Evolutionary conservation across 2,113 vertebrate species (phyloP), one percentile per base, ranked within the genome.

Genomic region (Chiloscyllium plagiosum): DNA sequence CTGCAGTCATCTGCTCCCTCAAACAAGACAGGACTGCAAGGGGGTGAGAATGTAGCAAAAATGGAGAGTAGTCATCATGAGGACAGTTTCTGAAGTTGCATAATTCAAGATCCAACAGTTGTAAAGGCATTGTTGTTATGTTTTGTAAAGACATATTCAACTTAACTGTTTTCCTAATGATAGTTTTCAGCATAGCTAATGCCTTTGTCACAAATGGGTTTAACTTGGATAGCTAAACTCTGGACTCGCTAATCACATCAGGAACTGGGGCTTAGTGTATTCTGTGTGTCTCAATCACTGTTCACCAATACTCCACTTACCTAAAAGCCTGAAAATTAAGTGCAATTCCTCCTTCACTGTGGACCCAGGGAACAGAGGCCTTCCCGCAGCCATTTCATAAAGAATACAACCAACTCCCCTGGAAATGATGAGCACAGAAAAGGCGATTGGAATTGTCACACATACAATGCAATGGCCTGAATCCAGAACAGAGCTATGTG

Each of bases 391-490:
- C 99, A 99, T 99, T 97, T 99, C 99, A 80, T 98, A 99, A 96
- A 98, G 97, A 96, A 99, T 99, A 95, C 99, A 99, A 89, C 99
- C 99, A 33, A 99, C 98, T 0, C 99, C 99, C 99, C 99, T 99
- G 96, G 37, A 69, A 93, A 93, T 19, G 66, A 20, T 22, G 61
- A 92, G 87, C 29, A 92, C 4, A 66, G 93, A 68, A 94, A 47
- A 70, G 20, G 66, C 3, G 5, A 66, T 66, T 92, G 24, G 52
- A 37, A 42, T 66, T 52, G 65, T n/a, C 22, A 24, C 95, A 95
- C 26, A 26, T 24, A 29, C 29, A 69, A 7, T 94, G 13, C 33
- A 15, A 4, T 17, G 10, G 3, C 15, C 56, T 83, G 29, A 86
- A n/a, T 95, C 65, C 19, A 24, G 24, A 95, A 65, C 76, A 22